Evolutionary conservation across 1,140 invertebrate genomes (phyloP).

Genomic region (Panagrolaimus sp.): DNA sequence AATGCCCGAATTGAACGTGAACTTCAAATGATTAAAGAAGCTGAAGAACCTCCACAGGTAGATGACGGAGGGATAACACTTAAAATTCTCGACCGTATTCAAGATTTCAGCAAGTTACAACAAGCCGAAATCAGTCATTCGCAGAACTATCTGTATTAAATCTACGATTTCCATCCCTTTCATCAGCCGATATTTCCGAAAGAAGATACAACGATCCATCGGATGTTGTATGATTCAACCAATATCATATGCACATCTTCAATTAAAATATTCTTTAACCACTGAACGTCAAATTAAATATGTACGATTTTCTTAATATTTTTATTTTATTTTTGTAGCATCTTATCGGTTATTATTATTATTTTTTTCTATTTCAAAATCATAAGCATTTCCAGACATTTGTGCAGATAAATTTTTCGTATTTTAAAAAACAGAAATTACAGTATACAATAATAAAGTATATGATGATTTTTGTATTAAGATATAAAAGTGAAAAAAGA

Average conservation of each 20-base stretch:
- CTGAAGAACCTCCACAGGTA: conserved; percentile 12
- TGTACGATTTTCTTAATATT: background rate
- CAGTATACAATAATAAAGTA: no score
- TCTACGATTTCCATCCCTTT: background rate
- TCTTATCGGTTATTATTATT: no score
- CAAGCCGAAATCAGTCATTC: conserved; percentile 17
- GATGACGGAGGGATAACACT: background rate
- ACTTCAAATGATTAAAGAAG: conserved; percentile 5
- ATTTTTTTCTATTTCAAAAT: no score
- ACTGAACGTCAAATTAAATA: background rate
- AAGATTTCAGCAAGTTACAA: background rate
- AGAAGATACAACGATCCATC: conserved; percentile 24
- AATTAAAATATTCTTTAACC: background rate
- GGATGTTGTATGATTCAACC: conserved; percentile 21
- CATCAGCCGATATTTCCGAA: background rate
- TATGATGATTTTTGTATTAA: no score
- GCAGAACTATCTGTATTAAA: conserved; percentile 25
- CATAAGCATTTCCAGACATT: no score
- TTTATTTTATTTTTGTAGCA: no score
- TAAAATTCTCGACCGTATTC: background rate
- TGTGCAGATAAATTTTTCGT: no score
- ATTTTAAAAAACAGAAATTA: no score
- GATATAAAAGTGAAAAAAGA: no score
- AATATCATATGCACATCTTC: background rate
- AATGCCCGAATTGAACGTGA: conserved; percentile 9